These are phyloP conservation scores for Phania funesta DNA, from an alignment of 2,888 invertebrate species.

Conservation along the genomic window DNA sequence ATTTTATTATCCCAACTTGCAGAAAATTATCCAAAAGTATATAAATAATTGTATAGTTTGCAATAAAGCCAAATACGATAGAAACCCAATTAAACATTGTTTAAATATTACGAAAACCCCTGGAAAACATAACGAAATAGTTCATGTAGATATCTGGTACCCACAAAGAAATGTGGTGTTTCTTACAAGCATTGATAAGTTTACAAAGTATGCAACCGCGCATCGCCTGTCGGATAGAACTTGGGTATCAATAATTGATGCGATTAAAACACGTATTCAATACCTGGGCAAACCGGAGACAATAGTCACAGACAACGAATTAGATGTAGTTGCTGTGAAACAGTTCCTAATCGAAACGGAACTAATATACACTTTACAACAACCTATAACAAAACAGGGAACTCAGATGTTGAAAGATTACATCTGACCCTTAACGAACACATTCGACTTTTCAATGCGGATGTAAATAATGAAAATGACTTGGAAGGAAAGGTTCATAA, in stretches of 20 bases:
- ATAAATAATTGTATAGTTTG: constrained; percentile 27
- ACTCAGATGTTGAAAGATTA: constrained; percentile 33
- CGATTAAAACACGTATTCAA: too few species aligned
- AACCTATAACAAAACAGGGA: too few species aligned
- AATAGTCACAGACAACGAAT: constrained; percentile 46
- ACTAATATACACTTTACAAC: too few species aligned
- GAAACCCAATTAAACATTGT: constrained; percentile 21
- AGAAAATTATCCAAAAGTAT: constrained; percentile 24
- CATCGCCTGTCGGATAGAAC: too few species aligned
- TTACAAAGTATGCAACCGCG: too few species aligned
- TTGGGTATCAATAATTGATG: constrained; percentile 43
- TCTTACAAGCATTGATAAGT: too few species aligned
- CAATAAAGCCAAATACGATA: constrained; percentile 31
- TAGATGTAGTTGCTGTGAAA: constrained; percentile 45
- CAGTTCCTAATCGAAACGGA: constrained; percentile 33
- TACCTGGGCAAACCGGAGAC: too few species aligned
- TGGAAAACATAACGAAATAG: not conserved
- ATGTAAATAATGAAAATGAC: not conserved
- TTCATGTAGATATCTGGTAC: not conserved
- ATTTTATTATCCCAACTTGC: constrained; percentile 35
- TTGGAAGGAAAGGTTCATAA: constrained; percentile 13
- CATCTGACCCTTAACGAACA: constrained; percentile 20
- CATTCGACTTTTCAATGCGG: constrained; percentile 35
- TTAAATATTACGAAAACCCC: not conserved
- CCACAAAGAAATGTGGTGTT: too few species aligned